These are phyloP conservation scores for Rhinatrema bivittatum DNA, from an alignment of 2,797 vertebrate genomes.

Conservation along the genomic window DNA sequence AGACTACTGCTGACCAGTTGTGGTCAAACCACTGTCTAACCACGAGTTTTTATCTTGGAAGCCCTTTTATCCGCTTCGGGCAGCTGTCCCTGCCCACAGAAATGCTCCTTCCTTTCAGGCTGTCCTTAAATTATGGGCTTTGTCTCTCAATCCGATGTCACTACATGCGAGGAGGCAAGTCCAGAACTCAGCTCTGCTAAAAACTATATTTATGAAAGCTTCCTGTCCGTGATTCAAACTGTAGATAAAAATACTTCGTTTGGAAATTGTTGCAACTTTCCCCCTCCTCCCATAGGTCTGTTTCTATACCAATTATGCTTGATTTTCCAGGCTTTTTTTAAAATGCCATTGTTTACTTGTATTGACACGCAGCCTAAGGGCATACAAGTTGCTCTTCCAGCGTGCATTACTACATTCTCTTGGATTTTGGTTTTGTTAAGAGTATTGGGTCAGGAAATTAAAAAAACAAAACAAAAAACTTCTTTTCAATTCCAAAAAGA, in stretches of 20 bases:
- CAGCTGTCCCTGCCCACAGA: slow-evolving; percentile 32
- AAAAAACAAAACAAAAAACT: too few relatives aligned
- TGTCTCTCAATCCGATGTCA: slow-evolving; percentile 13
- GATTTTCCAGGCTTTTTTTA: too few relatives aligned
- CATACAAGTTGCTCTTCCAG: too few relatives aligned
- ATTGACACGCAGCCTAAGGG: too few relatives aligned
- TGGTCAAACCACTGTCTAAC: slow-evolving; percentile 36
- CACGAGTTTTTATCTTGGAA: slow-evolving; percentile 31
- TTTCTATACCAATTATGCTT: neutral
- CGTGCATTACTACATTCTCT: too few relatives aligned
- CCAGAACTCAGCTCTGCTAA: slow-evolving; percentile 3
- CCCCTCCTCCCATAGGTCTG: too few relatives aligned
- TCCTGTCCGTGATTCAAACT: slow-evolving; percentile 18
- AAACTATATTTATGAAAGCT: slow-evolving; percentile 24
- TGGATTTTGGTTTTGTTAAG: too few relatives aligned
- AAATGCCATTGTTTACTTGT: too few relatives aligned
- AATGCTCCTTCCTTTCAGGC: slow-evolving; percentile 29
- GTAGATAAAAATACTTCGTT: slow-evolving; percentile 38
- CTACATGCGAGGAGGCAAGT: slow-evolving; percentile 6
- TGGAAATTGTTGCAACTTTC: slow-evolving; percentile 28
- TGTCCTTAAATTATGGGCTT: slow-evolving; percentile 33
- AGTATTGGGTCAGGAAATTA: too few relatives aligned
- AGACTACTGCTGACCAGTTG: slow-evolving; percentile 26
- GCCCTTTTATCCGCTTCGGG: slow-evolving; percentile 34
- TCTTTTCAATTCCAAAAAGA: too few relatives aligned